phyloP scores from a whole-genome alignment of 2,797 vertebrate species.

The Telmatherina bonti region DNA sequence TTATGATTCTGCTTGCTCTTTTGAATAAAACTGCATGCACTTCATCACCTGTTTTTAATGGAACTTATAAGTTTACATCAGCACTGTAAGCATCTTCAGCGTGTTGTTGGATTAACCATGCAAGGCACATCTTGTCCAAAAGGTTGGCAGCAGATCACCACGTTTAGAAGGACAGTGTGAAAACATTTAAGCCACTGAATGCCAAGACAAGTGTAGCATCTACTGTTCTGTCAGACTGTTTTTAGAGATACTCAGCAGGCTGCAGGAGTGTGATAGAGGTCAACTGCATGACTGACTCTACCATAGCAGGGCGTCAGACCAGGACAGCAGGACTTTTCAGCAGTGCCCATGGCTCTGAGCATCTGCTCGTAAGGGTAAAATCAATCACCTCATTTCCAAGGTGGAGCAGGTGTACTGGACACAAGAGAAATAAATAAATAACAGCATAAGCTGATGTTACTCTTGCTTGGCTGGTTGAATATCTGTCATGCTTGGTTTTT shows the following conservation, averaged over 20 bases:
- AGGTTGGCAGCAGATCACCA: slow-evolving; percentile 12
- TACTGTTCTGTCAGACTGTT: slow-evolving; percentile 38
- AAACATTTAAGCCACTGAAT: slow-evolving; percentile 30
- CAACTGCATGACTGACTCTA: slow-evolving; percentile 65
- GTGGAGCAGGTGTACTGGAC: slow-evolving; percentile 33
- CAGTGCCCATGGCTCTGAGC: slow-evolving; percentile 57
- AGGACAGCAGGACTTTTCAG: slow-evolving; percentile 61
- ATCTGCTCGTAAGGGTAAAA: slow-evolving; percentile 67
- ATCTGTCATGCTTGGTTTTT: slow-evolving; percentile 16
- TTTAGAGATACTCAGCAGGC: slow-evolving; percentile 46
- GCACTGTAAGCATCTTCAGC: not conserved
- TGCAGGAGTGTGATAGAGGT: slow-evolving; percentile 58
- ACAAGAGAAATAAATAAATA: slow-evolving; percentile 24
- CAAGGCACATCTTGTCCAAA: not conserved
- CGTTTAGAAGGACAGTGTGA: slow-evolving; percentile 10
- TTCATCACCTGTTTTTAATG: not conserved
- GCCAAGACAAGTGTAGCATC: slow-evolving; percentile 18
- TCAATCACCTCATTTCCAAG: slow-evolving; percentile 61
- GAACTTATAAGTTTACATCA: not conserved
- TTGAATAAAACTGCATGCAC: not conserved
- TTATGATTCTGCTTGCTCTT: not conserved
- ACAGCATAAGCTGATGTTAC: not conserved
- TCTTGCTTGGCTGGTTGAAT: slow-evolving; percentile 12
- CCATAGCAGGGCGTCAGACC: slow-evolving; percentile 46
- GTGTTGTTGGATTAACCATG: not conserved